These are phyloP conservation scores for Sorex fumeus DNA, from an alignment of 2,113 vertebrate genomes.

Conservation along the genomic window DNA sequence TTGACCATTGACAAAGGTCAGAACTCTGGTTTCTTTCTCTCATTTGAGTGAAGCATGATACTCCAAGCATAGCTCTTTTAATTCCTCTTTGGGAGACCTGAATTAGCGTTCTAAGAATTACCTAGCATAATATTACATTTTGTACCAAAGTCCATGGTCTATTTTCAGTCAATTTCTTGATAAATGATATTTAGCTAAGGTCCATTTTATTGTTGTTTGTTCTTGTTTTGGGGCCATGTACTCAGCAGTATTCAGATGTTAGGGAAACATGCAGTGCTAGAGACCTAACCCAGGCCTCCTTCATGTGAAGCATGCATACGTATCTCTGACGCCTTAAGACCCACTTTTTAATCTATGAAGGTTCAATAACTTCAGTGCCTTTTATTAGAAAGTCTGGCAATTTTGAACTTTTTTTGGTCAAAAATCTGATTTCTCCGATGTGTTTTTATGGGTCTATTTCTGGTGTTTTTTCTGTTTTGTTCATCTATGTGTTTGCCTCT, in stretches of 20 bases:
- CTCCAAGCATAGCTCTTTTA: too few relatives aligned
- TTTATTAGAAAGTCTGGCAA: background rate
- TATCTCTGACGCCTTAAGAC: too few relatives aligned
- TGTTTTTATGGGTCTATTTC: background rate
- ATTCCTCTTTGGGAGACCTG: too few relatives aligned
- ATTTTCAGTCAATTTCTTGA: slow-evolving; percentile 12
- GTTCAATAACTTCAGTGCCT: background rate
- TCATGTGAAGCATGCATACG: too few relatives aligned
- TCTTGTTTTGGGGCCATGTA: background rate
- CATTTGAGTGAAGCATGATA: too few relatives aligned
- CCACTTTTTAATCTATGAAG: background rate
- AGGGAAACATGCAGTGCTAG: too few relatives aligned
- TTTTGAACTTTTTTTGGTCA: background rate
- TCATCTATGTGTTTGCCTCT: background rate
- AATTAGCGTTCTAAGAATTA: background rate
- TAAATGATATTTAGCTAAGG: background rate
- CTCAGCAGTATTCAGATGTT: too few relatives aligned
- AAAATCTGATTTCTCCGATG: background rate
- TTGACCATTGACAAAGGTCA: too few relatives aligned
- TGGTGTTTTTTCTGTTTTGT: background rate
- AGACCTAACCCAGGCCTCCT: too few relatives aligned
- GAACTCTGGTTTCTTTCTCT: too few relatives aligned
- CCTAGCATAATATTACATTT: background rate
- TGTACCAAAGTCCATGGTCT: background rate
- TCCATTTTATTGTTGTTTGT: background rate